Base-by-base conservation (phyloP, 2,113 vertebrate genomes). In the Cyprinodon tularosa region DNA sequence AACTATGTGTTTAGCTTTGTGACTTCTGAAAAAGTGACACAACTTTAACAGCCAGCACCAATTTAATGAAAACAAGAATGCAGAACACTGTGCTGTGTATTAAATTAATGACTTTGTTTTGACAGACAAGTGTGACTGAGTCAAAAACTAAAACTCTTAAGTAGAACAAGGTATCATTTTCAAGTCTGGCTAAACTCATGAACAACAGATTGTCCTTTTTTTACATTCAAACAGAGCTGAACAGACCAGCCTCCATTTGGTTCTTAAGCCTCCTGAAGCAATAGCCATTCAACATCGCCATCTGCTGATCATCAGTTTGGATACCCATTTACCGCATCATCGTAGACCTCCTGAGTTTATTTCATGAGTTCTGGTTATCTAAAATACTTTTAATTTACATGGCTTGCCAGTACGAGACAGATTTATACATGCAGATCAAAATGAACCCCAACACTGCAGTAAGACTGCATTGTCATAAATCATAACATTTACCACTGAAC, bases 401-500 rank as follows among this genome's bases (percentile, higher is more conserved):
- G 50, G 50, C 50, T 57, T n/a, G 67, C 57, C 47, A 71, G 53
- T 62, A n/a, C 61, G 4, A 76, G 39, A 73, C 11, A 64, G 45
- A 86, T 78, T 71, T 73, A 73, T 66, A 71, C 82, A 90, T 89
- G 86, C 86, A 88, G 73, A 81, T 82, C 62, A 81, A 48, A 71
- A 65, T 78, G 9, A 83, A 83, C 83, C 86, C 73, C 53, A 70
- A 64, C 76, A 75, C 82, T 74, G 44, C 64, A 50, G 68, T 40
- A 71, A 44, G 69, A 29, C 72, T 65, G 77, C 37, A 68, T 37
- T 47, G 68, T 57, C 39, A 3, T 62, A 66, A 74, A 66, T 59
- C 71, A 70, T 77, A 53, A 68, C 67, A 14, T 65, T 4, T 74
- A 62, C 66, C 67, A 77, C 69, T 22, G 62, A 71, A 64, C n/a